These are phyloP conservation scores for Chaetoderma sp. DNA, from an alignment of 2,888 invertebrate species.

Conservation along the genomic window DNA sequence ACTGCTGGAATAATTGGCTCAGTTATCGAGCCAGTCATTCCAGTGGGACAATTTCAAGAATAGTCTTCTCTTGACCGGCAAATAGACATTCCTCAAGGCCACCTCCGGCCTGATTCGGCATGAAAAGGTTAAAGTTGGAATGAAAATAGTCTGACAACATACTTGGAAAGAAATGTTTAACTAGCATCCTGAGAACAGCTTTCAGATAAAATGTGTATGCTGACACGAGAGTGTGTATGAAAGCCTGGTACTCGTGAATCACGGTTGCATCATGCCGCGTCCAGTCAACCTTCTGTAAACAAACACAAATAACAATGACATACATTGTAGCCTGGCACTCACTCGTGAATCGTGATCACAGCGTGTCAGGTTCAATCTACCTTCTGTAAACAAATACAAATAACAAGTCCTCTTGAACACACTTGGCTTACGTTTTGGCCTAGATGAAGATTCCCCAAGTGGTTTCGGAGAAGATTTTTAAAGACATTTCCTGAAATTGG, in stretches of 20 bases:
- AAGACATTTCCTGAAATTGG: too few species aligned
- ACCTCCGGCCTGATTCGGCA: too few species aligned
- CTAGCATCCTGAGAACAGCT: slow-evolving; percentile 75
- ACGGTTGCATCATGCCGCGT: slow-evolving; percentile 48
- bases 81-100: too few species aligned
- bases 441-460: too few species aligned
- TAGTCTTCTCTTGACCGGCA: too few species aligned
- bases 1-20: too few species aligned
- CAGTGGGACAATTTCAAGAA: too few species aligned
- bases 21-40: too few species aligned
- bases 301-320: neutral
- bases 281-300: slow-evolving; percentile 59
- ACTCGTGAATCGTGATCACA: slow-evolving; percentile 71
- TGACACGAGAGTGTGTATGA: slow-evolving; percentile 78
- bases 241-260: slow-evolving; percentile 75
- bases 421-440: too few species aligned
- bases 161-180: slow-evolving; percentile 76
- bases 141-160: slow-evolving; percentile 71
- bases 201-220: slow-evolving; percentile 78
- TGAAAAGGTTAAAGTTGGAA: too few species aligned
- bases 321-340: neutral
- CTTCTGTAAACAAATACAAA: slow-evolving; percentile 42
- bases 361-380: slow-evolving; percentile 53
- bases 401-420: too few species aligned
- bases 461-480: too few species aligned